Evolutionary conservation across 1,140 invertebrate genomes (phyloP).

Genomic region (Bombus fervidus): DNA sequence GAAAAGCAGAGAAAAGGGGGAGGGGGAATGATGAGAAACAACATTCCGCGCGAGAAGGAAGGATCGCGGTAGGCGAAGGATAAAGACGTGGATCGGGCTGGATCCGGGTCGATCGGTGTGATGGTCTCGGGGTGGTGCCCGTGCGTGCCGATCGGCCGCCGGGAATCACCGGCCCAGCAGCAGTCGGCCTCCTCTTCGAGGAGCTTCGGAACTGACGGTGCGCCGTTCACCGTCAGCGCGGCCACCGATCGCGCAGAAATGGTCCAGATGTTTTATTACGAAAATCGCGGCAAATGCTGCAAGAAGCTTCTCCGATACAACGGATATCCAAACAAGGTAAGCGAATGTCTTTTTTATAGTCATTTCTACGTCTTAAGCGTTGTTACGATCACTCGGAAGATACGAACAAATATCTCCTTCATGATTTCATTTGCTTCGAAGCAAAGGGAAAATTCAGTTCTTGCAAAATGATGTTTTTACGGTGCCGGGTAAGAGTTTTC

Average conservation of each 20-base stretch:
- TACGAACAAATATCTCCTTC: background rate
- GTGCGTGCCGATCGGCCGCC: conserved; percentile 80
- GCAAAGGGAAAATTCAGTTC: no score
- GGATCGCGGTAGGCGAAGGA: conserved; percentile 58
- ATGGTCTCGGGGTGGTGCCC: conserved; percentile 83
- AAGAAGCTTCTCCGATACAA: conserved; percentile 88
- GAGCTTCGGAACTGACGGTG: conserved; percentile 68
- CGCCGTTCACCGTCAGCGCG: conserved; percentile 77
- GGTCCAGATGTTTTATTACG: conserved; percentile 89
- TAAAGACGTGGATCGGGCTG: conserved; percentile 51
- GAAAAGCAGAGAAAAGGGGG: background rate
- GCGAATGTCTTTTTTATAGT: conserved; percentile 27
- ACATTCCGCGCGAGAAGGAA: conserved; percentile 26
- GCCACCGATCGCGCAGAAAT: conserved; percentile 80
- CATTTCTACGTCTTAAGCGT: background rate
- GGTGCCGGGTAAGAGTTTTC: background rate
- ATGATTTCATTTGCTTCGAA: background rate
- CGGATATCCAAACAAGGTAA: conserved; percentile 88
- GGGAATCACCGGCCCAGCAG: conserved; percentile 76
- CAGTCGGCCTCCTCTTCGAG: conserved; percentile 60
- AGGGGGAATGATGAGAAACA: conserved; percentile 39
- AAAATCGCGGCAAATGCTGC: conserved; percentile 88
- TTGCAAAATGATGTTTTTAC: conserved; percentile 27
- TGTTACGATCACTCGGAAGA: background rate
- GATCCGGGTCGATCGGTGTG: conserved; percentile 68